Conservation (phyloP, 2,113 vertebrate species). For the Hyaena hyaena region DNA sequence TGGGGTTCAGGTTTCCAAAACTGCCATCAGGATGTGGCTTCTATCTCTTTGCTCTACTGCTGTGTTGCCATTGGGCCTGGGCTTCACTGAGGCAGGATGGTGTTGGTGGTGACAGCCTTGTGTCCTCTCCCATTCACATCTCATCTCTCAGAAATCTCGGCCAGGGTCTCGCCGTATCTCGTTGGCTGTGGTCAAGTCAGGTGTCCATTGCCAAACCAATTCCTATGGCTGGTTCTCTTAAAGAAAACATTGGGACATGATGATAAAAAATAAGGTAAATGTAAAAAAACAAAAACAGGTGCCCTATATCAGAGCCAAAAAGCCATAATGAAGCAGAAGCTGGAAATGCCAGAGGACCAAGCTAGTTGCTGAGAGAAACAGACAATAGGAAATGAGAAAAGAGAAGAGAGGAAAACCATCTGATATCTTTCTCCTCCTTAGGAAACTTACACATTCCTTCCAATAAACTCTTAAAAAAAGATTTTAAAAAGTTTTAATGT, state of each 20-base stretch:
- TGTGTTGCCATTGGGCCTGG: background rate
- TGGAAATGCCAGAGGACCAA: background rate
- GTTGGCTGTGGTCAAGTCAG: background rate
- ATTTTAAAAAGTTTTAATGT: background rate
- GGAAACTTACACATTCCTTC: background rate
- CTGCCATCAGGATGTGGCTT: background rate
- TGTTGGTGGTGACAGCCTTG: background rate
- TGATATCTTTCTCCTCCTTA: background rate
- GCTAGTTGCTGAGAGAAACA: background rate
- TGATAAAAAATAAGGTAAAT: background rate
- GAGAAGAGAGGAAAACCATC: background rate
- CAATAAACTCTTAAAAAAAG: background rate
- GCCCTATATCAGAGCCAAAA: background rate
- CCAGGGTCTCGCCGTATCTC: background rate
- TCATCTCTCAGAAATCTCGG: background rate
- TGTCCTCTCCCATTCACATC: background rate
- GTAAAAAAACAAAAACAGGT: background rate
- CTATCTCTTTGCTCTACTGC: background rate
- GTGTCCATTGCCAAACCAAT: background rate
- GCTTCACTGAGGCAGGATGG: background rate
- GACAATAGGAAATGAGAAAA: background rate
- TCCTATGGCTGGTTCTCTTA: background rate
- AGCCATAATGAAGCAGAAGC: background rate
- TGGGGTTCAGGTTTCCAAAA: background rate
- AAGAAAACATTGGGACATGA: background rate